Percentiles rank a stretch among this genome's conserved stretches.
Conservation (phyloP, 2,113 vertebrate genomes). For the Pterocles gutturalis region DNA sequence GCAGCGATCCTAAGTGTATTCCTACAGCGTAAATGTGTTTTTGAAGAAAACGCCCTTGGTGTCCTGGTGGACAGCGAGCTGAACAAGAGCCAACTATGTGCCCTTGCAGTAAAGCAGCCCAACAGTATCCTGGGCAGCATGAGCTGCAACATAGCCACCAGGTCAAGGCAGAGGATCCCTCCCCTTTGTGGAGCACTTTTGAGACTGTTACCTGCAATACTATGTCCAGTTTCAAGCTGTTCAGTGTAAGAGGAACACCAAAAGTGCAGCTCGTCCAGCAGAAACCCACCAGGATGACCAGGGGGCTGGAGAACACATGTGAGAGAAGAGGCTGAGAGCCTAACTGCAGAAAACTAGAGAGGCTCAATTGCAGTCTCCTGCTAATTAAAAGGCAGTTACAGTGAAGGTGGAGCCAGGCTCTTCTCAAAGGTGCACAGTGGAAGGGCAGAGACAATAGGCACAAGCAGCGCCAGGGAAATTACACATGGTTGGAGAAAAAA, state of each 20-base stretch:
- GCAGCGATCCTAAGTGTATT: background rate
- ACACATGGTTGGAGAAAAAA: background rate
- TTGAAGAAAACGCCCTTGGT: background rate
- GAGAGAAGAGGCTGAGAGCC: background rate
- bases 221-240: background rate
- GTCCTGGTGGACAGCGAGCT: background rate
- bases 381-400: background rate
- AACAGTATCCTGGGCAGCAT: background rate
- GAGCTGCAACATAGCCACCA: background rate
- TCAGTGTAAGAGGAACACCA: background rate
- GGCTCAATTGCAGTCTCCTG: background rate
- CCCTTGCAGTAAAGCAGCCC: background rate
- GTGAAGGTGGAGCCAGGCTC: background rate
- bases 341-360: background rate
- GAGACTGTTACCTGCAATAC: background rate
- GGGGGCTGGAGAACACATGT: background rate
- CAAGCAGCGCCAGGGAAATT: background rate
- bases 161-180: background rate
- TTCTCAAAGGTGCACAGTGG: background rate
- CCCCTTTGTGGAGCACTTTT: background rate
- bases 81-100: fast-evolving
- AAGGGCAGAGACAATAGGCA: background rate
- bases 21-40: fast-evolving
- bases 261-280: background rate
- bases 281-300: background rate